Evolutionary conservation across 2,113 vertebrate genomes (phyloP).

Genomic region (Spea bombifrons): DNA sequence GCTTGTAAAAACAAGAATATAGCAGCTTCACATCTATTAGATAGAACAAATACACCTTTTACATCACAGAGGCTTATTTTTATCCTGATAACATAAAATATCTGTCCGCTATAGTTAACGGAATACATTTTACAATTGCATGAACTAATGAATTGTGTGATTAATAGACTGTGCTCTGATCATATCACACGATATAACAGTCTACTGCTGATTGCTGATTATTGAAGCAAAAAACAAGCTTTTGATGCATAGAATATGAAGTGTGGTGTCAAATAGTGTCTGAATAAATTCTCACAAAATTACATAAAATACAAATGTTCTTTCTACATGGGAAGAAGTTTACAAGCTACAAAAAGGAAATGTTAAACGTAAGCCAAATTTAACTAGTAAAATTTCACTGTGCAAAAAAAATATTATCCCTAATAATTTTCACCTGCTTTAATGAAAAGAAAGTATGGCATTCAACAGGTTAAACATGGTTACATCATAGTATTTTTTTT

Average conservation of each 20-base stretch:
- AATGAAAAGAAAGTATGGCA: too few species aligned
- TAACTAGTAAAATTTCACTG: too few species aligned
- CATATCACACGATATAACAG: slow-evolving; percentile 36
- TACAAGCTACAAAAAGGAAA: not conserved
- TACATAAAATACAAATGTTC: not conserved
- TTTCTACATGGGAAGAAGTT: not conserved
- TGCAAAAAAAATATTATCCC: too few species aligned
- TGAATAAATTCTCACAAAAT: not conserved
- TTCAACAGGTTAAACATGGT: too few species aligned
- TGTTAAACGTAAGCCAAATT: not conserved
- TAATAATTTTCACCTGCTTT: too few species aligned
- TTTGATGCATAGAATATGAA: slow-evolving; percentile 37
- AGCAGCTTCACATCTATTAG: not conserved
- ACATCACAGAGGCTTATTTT: not conserved
- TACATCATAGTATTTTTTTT: too few species aligned
- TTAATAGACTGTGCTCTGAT: slow-evolving; percentile 36
- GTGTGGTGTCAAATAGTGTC: slow-evolving; percentile 4
- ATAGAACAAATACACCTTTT: not conserved
- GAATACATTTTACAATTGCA: slow-evolving; percentile 37
- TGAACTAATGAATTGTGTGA: slow-evolving; percentile 43
- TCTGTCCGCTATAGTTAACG: not conserved
- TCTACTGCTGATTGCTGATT: slow-evolving; percentile 43
- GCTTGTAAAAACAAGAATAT: not conserved
- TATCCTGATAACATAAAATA: slow-evolving; percentile 2
- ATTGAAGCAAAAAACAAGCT: slow-evolving; percentile 28